Evolutionary conservation across 2,797 vertebrate species (phyloP), one percentile per base, ranked within the genome.

Genomic region (Nyctibius grandis): DNA sequence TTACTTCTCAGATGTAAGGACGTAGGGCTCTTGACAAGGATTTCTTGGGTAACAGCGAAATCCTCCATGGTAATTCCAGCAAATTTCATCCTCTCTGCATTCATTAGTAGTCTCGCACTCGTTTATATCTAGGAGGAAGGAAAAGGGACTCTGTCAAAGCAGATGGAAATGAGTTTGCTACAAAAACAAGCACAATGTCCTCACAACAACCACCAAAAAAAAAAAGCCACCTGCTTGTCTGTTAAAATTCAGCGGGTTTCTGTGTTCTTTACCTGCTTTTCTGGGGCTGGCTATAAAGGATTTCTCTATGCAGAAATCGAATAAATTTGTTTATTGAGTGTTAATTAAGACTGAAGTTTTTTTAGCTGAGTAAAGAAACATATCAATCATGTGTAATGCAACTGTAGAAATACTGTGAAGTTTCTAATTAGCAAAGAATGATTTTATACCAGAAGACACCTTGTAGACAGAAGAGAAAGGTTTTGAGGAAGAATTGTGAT

Each of bases 61-160:
- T 91, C 99, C 98, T 38, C 99, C 99, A 0, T 98, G 99, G 95
- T 99, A 99, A 97, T 99, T 99, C 99, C 99, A 99, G 97, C 99
- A 99, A 95, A 98, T 99, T 95, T 99, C 98, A 31, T 99, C 99
- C 88, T 99, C 99, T 91, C 98, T 97, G 97, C 99, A 99, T 91
- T 98, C 98, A 19, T 99, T 98, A 85, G 99, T 97, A 28, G 98
- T 98, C 93, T 99, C 99, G 87, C 99, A 99, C 96, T 99, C 99
- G 38, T 99, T 99, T 97, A 99, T 98, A 94, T 99, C 99, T 99
- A 91, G 59, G 84, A 93, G 74, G 54, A 87, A 93, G 94, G 44
- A 73, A 63, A 73, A 91, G 44, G 19, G 50, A 48, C 23, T 76
- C 3, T 53, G 92, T 85, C 82, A 87, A 91, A 77, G 57, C 45